Evolutionary conservation across 2,797 vertebrate species (phyloP), one percentile per base, ranked within the genome.

Genomic region (Rhynchonycteris naso): DNA sequence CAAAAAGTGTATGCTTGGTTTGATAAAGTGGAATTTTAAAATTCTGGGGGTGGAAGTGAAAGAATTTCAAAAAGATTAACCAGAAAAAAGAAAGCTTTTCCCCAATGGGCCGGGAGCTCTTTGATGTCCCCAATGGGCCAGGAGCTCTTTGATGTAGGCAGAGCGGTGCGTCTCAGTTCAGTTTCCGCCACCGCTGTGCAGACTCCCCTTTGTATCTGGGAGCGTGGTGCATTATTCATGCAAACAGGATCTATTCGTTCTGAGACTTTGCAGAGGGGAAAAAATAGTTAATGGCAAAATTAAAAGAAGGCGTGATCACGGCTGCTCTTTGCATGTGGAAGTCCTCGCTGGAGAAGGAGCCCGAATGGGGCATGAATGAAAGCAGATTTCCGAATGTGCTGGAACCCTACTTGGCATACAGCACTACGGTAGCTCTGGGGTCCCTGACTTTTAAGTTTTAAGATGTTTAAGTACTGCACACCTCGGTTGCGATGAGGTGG

Each of bases 11-110:
- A 7, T 26, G 12, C 80, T 84, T 52, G 2, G 2, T 54, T 84
- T 91, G 54, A 65, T 85, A n/a, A 88, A 88, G 30, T 21, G 11
- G 18, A 82, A 52, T 52, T 52, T 91, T 65, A 69, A 59, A 76
- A 82, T 85, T 14, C 59, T 69, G 47, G 12, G 7, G 58, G 18
- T 90, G 43, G 69, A 76, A 66, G 11, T 26, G 56, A 75, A 92
- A 82, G 26, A 43, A 84, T 93, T 96, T 90, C 63, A 58, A 85
- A 88, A 93, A 89, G 83, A 83, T 95, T 92, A 89, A 83, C 63
- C 56, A 24, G 56, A 88, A 86, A 72, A 26, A 61, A 63, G 56
- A 79, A 63, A 66, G 43, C 61, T 75, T 92, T 81, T 19, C 71
- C 74, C 68, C 43, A 52, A 26, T 54, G 58, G 43, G 8, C 38